Evolutionary conservation across 2,888 invertebrate genomes (phyloP).

Genomic region (Philhelius pedissequus): DNA sequence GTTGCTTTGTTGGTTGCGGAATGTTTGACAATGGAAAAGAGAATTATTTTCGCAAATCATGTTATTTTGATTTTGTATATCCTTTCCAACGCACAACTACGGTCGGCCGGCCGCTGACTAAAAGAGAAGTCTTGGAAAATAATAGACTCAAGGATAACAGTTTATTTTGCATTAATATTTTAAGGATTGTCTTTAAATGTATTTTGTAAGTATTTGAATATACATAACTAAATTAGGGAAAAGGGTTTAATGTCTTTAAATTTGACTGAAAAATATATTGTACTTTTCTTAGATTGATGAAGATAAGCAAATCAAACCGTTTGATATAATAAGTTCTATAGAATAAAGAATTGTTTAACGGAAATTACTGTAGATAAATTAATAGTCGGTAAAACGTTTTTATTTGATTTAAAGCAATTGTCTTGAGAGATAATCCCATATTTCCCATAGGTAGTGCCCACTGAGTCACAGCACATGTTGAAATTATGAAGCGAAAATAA

Average conservation of each 20-base stretch:
- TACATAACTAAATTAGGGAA: neutral
- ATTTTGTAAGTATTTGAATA: neutral
- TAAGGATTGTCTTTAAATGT: neutral
- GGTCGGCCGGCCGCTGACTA: too few species aligned
- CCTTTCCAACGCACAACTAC: too few species aligned
- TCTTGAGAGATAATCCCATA: too few species aligned
- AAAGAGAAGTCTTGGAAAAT: conserved; percentile 50
- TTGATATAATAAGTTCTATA: neutral
- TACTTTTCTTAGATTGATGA: neutral
- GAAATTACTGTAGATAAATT: neutral
- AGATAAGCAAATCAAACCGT: neutral
- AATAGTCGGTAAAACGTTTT: too few species aligned
- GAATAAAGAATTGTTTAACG: neutral
- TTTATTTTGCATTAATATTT: conserved; percentile 29
- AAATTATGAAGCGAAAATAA: too few species aligned
- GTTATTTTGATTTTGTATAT: neutral
- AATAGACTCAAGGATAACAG: conserved; percentile 37
- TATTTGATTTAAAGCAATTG: too few species aligned
- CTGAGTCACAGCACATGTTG: too few species aligned
- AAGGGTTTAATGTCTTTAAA: neutral
- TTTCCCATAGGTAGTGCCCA: too few species aligned
- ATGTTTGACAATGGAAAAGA: conserved; percentile 43
- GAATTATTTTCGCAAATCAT: conserved; percentile 26
- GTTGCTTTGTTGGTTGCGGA: conserved; percentile 55
- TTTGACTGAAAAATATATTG: neutral